A percentile compares a stretch with the other conserved stretches of the same genome.
phyloP scores from a whole-genome alignment of 2,113 vertebrate species.

The Tachycineta bicolor region DNA sequence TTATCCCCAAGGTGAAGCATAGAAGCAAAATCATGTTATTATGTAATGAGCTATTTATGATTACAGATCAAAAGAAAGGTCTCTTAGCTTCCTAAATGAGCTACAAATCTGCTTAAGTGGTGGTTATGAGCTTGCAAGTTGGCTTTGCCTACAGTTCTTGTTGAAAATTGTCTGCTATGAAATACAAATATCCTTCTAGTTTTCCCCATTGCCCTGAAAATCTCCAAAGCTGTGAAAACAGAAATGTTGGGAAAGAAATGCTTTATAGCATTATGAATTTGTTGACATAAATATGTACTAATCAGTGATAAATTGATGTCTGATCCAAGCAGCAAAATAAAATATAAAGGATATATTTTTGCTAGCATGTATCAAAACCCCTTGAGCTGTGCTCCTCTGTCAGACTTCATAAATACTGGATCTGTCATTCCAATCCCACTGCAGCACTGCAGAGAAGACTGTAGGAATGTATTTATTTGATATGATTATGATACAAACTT shows the following conservation, averaged over 20 bases:
- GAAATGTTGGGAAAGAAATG: not conserved
- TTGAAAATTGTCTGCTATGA: not conserved
- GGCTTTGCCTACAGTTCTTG: not conserved
- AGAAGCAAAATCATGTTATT: not conserved
- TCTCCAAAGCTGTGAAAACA: constrained; percentile 18
- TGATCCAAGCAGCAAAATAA: constrained; percentile 44
- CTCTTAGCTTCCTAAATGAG: not conserved
- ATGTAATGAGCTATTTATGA: not conserved
- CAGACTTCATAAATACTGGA: constrained; percentile 35
- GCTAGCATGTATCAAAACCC: constrained; percentile 16
- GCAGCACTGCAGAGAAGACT: not conserved
- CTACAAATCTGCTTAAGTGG: not conserved
- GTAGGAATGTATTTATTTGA: constrained; percentile 6
- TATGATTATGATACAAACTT: constrained; percentile 34
- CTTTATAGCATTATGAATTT: constrained; percentile 54
- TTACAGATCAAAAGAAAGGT: not conserved
- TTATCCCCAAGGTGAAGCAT: not conserved
- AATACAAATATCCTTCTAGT: not conserved
- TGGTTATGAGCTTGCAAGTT: not conserved
- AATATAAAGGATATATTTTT: constrained; percentile 41
- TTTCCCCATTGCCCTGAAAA: not conserved
- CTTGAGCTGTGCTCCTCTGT: constrained; percentile 6
- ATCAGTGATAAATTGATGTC: constrained; percentile 65
- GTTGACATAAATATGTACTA: constrained; percentile 61
- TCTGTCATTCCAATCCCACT: constrained; percentile 8